Evolutionary conservation across 2,797 vertebrate genomes (phyloP).

Genomic region (Chiroxiphia lanceolata): DNA sequence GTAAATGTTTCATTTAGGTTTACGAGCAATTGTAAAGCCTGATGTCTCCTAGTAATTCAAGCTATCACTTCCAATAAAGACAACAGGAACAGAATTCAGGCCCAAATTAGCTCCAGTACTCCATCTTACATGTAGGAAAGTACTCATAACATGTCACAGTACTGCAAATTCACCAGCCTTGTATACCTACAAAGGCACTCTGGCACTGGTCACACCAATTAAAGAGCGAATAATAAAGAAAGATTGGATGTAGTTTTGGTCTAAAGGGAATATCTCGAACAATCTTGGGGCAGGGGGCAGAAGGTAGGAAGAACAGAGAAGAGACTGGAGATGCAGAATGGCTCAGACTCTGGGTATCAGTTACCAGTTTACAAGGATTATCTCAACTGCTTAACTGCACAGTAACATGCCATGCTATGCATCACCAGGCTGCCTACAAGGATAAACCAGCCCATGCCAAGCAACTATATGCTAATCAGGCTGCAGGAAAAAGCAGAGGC

Average conservation of each 20-base stretch:
- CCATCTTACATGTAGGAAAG: neutral
- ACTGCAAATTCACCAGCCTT: neutral
- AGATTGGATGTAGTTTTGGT: neutral
- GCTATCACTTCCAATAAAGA: neutral
- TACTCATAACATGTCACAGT: neutral
- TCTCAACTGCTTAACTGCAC: constrained; percentile 58
- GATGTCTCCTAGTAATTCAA: neutral
- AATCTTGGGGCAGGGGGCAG: neutral
- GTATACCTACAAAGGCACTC: neutral
- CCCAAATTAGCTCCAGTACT: neutral
- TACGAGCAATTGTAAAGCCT: neutral
- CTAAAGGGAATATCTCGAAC: neutral
- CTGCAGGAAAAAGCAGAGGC: neutral
- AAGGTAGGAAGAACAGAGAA: neutral
- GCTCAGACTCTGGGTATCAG: constrained; percentile 49
- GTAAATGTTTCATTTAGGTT: neutral
- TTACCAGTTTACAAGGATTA: constrained; percentile 69
- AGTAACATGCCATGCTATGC: constrained; percentile 68
- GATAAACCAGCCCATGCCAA: constrained; percentile 14
- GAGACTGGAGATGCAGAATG: neutral
- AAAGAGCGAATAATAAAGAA: neutral
- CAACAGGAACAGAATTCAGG: accelerated
- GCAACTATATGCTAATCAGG: neutral
- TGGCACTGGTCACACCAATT: neutral
- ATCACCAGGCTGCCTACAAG: constrained; percentile 18